Conservation (phyloP, 2,888 invertebrate species). For the Choristoneura rosaceana region DNA sequence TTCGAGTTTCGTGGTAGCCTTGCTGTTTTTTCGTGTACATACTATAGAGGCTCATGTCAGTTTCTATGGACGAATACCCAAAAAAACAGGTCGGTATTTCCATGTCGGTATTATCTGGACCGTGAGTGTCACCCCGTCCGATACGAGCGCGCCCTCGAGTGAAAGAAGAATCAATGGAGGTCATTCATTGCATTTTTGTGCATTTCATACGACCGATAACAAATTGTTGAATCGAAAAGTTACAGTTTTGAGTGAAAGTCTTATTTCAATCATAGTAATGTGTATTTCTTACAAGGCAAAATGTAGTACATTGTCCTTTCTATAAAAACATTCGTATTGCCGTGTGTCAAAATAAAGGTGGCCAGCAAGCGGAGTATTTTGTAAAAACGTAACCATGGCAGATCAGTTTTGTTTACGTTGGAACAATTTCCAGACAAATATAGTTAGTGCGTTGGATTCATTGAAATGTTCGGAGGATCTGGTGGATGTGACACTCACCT, state of each 20-base stretch:
- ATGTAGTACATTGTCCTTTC: slow-evolving; percentile 45
- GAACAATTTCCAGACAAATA: slow-evolving; percentile 90
- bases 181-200: slow-evolving; percentile 82
- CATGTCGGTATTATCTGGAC: too few species aligned
- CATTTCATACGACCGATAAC: slow-evolving; percentile 57
- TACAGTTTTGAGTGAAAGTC: slow-evolving; percentile 52
- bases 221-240: slow-evolving; percentile 49
- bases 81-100: too few species aligned
- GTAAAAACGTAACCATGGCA: slow-evolving; percentile 74
- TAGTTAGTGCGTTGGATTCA: slow-evolving; percentile 89
- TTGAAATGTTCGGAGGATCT: slow-evolving; percentile 89
- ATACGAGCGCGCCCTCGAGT: slow-evolving; percentile 53
- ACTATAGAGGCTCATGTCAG: too few species aligned
- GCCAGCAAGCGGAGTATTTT: slow-evolving; percentile 46
- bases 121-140: not conserved
- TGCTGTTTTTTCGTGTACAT: too few species aligned
- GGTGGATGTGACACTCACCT: slow-evolving; percentile 90
- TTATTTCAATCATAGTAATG: slow-evolving; percentile 59
- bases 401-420: slow-evolving; percentile 91
- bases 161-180: slow-evolving; percentile 80
- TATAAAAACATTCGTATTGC: slow-evolving; percentile 45
- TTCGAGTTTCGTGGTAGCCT: not conserved
- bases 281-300: slow-evolving; percentile 55
- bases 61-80: too few species aligned
- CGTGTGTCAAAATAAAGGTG: slow-evolving; percentile 57